Conservation (phyloP, 1,140 invertebrate species). For the Lethocerus indicus region DNA sequence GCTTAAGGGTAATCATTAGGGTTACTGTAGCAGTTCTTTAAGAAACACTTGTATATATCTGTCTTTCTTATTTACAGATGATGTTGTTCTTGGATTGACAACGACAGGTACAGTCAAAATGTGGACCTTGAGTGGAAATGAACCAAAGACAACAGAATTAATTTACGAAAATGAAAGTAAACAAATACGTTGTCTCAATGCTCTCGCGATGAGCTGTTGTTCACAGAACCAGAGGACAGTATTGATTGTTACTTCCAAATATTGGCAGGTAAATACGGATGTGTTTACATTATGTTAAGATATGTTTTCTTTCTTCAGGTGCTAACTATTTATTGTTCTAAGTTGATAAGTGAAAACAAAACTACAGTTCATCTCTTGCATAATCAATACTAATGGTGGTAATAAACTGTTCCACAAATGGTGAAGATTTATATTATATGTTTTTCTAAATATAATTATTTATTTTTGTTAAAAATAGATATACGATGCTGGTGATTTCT, state of each 20-base stretch:
- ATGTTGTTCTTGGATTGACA: constrained; percentile 89
- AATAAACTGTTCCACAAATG: neutral
- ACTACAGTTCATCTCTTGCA: too few species aligned
- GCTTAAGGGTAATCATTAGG: too few species aligned
- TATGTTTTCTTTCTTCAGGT: too few species aligned
- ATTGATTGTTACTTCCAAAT: constrained; percentile 87
- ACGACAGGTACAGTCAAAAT: constrained; percentile 96
- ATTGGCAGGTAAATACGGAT: constrained; percentile 90
- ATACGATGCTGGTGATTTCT: constrained; percentile 83
- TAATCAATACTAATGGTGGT: neutral
- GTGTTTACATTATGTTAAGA: too few species aligned
- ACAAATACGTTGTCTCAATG: constrained; percentile 86
- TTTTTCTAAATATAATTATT: neutral
- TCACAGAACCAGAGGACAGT: constrained; percentile 91
- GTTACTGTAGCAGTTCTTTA: too few species aligned
- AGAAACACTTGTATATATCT: too few species aligned
- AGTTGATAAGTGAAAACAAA: too few species aligned
- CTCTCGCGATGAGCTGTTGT: constrained; percentile 84
- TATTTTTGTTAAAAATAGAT: constrained; percentile 37
- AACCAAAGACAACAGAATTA: constrained; percentile 63
- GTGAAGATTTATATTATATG: neutral
- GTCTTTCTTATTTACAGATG: constrained; percentile 43
- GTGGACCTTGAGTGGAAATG: constrained; percentile 83
- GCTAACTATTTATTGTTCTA: too few species aligned
- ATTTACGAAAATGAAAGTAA: constrained; percentile 97